These are phyloP conservation scores for Notarius lentiginosus DNA, from an alignment of 2,113 vertebrate species.

Conservation along the genomic window DNA sequence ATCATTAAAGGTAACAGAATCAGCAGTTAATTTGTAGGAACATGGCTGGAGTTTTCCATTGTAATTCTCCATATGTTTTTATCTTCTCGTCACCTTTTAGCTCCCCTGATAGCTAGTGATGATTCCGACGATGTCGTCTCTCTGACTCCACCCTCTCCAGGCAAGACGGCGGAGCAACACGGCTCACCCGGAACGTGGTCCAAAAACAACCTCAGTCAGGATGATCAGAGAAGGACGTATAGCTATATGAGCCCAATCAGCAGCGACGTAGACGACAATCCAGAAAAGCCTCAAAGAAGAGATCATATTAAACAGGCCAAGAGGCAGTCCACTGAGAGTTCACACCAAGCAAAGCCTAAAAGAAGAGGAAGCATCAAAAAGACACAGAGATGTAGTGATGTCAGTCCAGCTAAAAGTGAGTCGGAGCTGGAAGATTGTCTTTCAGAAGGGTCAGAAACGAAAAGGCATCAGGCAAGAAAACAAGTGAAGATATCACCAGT, in stretches of 20 bases:
- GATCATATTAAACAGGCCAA: neutral
- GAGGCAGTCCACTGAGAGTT: neutral
- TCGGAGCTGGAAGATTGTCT: neutral
- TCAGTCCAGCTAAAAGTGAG: neutral
- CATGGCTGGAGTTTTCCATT: neutral
- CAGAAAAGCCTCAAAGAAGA: neutral
- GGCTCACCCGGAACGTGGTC: too few relatives aligned
- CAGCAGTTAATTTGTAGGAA: neutral
- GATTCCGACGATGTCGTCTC: neutral
- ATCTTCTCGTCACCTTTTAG: neutral
- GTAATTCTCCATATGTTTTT: neutral
- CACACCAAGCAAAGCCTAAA: neutral
- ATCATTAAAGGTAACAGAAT: neutral
- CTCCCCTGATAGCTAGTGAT: neutral
- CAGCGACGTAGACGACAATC: neutral
- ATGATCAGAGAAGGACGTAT: neutral
- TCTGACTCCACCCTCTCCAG: neutral
- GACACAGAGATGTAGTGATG: neutral
- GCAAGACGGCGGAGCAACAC: neutral
- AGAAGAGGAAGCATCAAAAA: neutral
- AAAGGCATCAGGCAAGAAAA: neutral
- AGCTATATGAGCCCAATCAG: conserved; percentile 23
- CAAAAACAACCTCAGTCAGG: neutral
- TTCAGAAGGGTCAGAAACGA: neutral
- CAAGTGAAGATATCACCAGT: neutral